Conservation (phyloP, 2,888 invertebrate species). For the Hermaeophaga mercurialis region DNA sequence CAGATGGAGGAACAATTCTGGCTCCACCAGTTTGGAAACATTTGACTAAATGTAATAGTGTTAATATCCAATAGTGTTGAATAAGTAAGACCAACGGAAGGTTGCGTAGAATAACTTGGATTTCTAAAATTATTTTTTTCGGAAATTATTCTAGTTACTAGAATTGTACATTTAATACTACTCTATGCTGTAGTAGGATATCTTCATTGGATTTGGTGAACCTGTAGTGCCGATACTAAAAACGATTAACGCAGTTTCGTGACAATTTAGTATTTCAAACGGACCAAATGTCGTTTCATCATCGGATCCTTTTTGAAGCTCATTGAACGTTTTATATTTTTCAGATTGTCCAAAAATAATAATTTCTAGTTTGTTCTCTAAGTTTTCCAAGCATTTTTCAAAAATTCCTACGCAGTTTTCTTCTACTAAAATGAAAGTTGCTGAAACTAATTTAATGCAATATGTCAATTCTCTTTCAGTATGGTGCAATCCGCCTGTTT, state of each 20-base stretch:
- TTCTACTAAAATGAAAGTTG: slow-evolving; percentile 45
- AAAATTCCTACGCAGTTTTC: slow-evolving; percentile 33
- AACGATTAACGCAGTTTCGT: slow-evolving; percentile 44
- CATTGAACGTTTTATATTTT: slow-evolving; percentile 32
- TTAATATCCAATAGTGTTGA: slow-evolving; percentile 48
- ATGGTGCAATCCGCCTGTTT: slow-evolving; percentile 46
- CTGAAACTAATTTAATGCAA: slow-evolving; percentile 40
- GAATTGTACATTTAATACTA: slow-evolving; percentile 23
- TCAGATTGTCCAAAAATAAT: slow-evolving; percentile 41
- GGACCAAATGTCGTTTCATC: slow-evolving; percentile 41
- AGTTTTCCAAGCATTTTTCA: slow-evolving; percentile 33
- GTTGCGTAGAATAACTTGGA: background rate
- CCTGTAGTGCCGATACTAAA: slow-evolving; percentile 53
- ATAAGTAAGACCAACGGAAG: slow-evolving; percentile 30
- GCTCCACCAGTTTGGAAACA: slow-evolving; percentile 38
- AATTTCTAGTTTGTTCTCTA: slow-evolving; percentile 34
- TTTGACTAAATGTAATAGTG: slow-evolving; percentile 31
- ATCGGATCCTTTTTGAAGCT: slow-evolving; percentile 7
- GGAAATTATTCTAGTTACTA: too few relatives aligned
- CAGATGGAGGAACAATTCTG: slow-evolving; percentile 35
- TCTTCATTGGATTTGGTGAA: slow-evolving; percentile 48
- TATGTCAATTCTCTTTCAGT: slow-evolving; percentile 40
- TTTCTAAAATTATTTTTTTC: too few relatives aligned
- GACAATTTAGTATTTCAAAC: slow-evolving; percentile 25
- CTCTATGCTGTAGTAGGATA: slow-evolving; percentile 38